Evolutionary conservation across 2,888 invertebrate genomes (phyloP).

Genomic region (Homarus gammarus): DNA sequence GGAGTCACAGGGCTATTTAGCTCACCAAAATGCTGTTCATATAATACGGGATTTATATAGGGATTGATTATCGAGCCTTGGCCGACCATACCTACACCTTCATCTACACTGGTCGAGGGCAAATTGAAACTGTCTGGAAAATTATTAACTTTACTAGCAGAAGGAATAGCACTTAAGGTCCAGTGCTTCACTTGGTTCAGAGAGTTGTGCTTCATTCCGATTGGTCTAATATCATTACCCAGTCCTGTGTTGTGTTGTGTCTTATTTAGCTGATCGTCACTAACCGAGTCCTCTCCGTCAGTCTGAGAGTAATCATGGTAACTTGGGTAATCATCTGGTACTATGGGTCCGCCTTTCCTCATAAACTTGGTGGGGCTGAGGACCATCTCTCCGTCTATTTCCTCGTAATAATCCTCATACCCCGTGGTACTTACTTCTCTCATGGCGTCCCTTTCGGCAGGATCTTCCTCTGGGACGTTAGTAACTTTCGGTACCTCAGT

Average conservation of each 20-base stretch:
- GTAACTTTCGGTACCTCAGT: too few species aligned
- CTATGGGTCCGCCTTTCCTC: conserved; percentile 14
- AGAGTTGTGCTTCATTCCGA: too few species aligned
- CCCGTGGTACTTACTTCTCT: neutral
- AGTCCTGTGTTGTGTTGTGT: neutral
- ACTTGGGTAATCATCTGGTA: neutral
- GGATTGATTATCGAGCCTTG: too few species aligned
- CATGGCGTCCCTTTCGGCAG: neutral
- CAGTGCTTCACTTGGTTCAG: neutral
- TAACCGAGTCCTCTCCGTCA: neutral
- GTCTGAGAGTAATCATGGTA: neutral
- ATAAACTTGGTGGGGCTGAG: conserved; percentile 46
- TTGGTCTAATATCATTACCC: neutral
- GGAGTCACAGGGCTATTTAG: too few species aligned
- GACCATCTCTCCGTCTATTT: conserved; percentile 50
- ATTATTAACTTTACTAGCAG: too few species aligned
- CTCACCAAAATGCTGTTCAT: too few species aligned
- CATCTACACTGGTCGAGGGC: too few species aligned
- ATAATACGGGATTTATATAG: too few species aligned
- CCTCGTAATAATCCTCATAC: conserved; percentile 48
- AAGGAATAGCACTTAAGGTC: too few species aligned
- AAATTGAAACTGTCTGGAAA: too few species aligned
- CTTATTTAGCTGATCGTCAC: neutral
- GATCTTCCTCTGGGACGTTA: too few species aligned
- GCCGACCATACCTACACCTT: too few species aligned